These are phyloP conservation scores for Hetaerina americana DNA, from an alignment of 1,140 invertebrate species.

Conservation along the genomic window DNA sequence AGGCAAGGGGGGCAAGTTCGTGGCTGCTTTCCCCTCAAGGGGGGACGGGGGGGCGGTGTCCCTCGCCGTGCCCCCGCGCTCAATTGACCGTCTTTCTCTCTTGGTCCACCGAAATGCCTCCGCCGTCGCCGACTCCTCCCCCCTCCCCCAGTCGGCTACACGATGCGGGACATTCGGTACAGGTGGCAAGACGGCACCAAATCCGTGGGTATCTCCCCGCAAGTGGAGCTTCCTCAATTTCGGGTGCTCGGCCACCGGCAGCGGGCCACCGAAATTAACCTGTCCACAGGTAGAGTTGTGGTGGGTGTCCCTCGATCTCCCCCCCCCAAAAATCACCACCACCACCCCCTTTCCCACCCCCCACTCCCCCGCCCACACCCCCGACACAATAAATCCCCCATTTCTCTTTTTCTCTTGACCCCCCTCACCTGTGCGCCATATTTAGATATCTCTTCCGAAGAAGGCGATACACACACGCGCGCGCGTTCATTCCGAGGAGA, in stretches of 20 bases:
- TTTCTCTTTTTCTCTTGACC: not conserved
- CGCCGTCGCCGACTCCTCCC: not conserved
- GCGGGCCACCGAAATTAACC: slow-evolving; percentile 78
- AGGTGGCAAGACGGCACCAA: slow-evolving; percentile 80
- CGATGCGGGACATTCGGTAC: slow-evolving; percentile 94
- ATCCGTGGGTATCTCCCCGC: slow-evolving; percentile 80
- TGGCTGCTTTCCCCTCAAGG: too few relatives aligned
- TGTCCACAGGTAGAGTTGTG: slow-evolving; percentile 73
- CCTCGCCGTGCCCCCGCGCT: too few relatives aligned
- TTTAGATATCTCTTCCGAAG: too few relatives aligned
- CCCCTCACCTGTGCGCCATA: too few relatives aligned
- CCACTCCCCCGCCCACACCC: not conserved
- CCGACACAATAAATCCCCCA: not conserved
- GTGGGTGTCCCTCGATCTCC: not conserved
- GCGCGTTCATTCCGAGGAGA: too few relatives aligned
- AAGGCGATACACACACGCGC: too few relatives aligned
- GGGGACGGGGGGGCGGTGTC: too few relatives aligned
- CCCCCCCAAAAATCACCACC: not conserved
- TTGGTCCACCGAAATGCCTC: not conserved
- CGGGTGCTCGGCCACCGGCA: slow-evolving; percentile 85
- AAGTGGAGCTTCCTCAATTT: slow-evolving; percentile 89
- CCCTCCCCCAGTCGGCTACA: slow-evolving; percentile 74
- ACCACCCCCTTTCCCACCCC: not conserved
- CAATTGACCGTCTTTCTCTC: not conserved
- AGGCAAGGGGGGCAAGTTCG: too few relatives aligned